Base-by-base conservation (phyloP, 1,140 invertebrate species). In the Halictus rubicundus region DNA sequence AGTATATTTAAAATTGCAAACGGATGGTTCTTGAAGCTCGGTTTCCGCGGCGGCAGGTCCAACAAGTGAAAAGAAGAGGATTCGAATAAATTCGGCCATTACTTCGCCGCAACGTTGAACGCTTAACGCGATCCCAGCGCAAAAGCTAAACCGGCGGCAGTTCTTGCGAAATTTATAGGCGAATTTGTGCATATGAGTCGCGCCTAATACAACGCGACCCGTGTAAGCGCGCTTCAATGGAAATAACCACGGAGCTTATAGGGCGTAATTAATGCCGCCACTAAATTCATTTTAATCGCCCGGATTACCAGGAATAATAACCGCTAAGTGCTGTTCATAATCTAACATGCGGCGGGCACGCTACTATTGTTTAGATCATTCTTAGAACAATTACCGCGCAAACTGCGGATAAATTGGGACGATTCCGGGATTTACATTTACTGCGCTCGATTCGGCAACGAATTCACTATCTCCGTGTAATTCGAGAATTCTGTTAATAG, bases 221-320 rank as follows among this genome's bases (percentile, higher is more conserved):
- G 16, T 57, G 70, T 57, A 68, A 82, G 64, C 77, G 68, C 27
- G 42, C 63, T 74, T 79, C 65, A 65, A 73, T 81, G 72, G 82
- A 80, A 88, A 88, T 76, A 81, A 85, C 61, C 73, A 27, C 46
- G 64, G 32, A 59, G 81, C 80, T 69, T 73, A 80, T 83, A 83
- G 61, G 42, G 60, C 70, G 86, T 87, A 89, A 91, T 91, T 88
- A 91, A 90, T 89, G 84, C 82, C 60, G 49, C 64, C 80, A 88
- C 88, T 91, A 89, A 91, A 92, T 92, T 91, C 87, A 88, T 89
- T 91, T 89, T 91, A 90, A 91, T 90, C 88, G 87, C 80, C 71
- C 74, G 88, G 90, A 91, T 92, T 92, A 91, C 85, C 80, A 42
- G 77, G 84, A 84, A 88, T 91, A 91, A 90, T 92, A 91, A 91